Percentiles rank a stretch among this genome's conserved stretches.
Conservation (phyloP, 2,797 vertebrate species). For the Bucorvus abyssinicus region DNA sequence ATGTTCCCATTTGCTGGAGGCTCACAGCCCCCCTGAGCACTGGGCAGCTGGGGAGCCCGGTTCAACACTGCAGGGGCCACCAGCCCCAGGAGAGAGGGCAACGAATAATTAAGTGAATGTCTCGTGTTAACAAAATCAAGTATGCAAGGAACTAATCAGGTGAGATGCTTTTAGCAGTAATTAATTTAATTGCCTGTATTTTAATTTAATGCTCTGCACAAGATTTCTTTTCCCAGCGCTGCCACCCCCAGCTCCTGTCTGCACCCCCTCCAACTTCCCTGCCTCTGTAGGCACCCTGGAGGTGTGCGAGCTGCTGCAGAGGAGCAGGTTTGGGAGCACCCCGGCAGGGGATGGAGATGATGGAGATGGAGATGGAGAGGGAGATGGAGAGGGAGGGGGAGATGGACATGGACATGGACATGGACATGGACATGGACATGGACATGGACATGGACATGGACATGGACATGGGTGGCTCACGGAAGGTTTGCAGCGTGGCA, state of each 20-base stretch:
- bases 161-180: conserved; percentile 43
- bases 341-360: background rate
- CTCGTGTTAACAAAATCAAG: conserved; percentile 26
- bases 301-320: rapidly evolving
- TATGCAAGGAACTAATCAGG: conserved; percentile 58
- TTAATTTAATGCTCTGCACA: background rate
- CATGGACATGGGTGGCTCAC: rapidly evolving
- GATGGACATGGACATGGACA: too few species aligned
- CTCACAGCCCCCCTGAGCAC: background rate
- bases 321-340: background rate
- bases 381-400: too few species aligned
- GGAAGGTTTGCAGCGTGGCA: background rate
- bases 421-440: background rate
- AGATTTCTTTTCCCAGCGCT: background rate
- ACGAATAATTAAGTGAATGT: background rate
- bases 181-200: conserved; percentile 63
- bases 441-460: background rate
- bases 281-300: background rate
- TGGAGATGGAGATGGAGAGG: background rate
- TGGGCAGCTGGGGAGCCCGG: background rate
- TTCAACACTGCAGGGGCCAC: background rate
- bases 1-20: background rate
- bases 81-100: background rate
- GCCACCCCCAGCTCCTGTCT: background rate
- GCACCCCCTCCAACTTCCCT: background rate